Percentiles rank a stretch among this genome's conserved stretches.
phyloP scores from a whole-genome alignment of 2,797 vertebrate genomes.

The Enteromius radiatus region DNA sequence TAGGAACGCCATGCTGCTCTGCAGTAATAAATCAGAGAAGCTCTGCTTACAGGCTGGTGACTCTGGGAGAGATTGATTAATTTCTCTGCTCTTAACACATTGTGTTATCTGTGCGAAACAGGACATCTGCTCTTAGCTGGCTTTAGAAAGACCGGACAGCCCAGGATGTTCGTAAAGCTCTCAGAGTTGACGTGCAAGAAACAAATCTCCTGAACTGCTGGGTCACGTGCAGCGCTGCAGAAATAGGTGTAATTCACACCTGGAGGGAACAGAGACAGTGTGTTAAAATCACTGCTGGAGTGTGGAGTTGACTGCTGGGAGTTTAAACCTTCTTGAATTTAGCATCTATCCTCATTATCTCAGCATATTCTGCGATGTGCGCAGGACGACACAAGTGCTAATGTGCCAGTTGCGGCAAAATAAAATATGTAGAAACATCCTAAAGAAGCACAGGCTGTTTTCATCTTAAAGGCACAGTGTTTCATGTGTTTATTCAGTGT shows the following conservation, averaged over 20 bases:
- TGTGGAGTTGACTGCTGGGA: conserved; percentile 14
- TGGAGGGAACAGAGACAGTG: neutral
- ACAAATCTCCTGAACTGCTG: conserved; percentile 11
- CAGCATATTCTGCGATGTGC: neutral
- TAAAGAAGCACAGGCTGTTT: conserved; percentile 5
- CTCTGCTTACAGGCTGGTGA: conserved; percentile 12
- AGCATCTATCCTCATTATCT: neutral
- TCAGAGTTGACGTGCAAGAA: conserved; percentile 3
- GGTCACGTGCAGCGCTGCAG: neutral
- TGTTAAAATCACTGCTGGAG: conserved; percentile 21
- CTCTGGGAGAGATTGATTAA: conserved; percentile 24
- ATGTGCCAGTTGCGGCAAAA: neutral
- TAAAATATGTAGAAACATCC: neutral
- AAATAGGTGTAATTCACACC: conserved; percentile 29
- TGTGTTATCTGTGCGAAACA: conserved; percentile 30
- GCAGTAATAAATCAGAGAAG: neutral
- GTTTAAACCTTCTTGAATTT: neutral
- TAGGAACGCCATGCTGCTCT: neutral
- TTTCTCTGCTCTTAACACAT: conserved; percentile 28
- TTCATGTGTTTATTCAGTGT: neutral
- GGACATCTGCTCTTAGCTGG: conserved; percentile 37
- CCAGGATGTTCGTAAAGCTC: conserved; percentile 8
- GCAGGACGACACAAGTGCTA: neutral
- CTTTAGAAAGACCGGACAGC: conserved; percentile 2
- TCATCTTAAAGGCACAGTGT: neutral